Base-by-base conservation (phyloP, 2,113 vertebrate species). In the Pyxicephalus adspersus region DNA sequence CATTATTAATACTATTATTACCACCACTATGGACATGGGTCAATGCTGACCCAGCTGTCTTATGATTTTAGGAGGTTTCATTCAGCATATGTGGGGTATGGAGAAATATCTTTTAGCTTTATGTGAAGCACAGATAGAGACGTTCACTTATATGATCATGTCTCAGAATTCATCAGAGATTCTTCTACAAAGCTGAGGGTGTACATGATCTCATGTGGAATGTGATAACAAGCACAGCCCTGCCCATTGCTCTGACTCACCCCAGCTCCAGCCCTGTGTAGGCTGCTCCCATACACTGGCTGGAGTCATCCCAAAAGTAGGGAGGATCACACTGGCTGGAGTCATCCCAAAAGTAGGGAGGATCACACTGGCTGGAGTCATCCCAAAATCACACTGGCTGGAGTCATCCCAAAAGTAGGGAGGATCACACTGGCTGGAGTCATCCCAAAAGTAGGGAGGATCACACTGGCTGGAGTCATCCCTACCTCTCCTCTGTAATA, bases 321-420 rank as follows among this genome's bases (percentile, higher is more conserved):
- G 23, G 77, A 83, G 80, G 76, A 55, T 72, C 76, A 68, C 50
- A 29, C n/a, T n/a, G n/a, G n/a, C 18, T 52, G 19, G 19, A 70
- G 23, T 26, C 78, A 6, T 64, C 71, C 72, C 67, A 65, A 22
- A 28, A 8, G 57, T 38, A 34, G 74, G 23, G 77, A 83, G 80
- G 76, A 55, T 72, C 76, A 68, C 50, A 29, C n/a, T n/a, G n/a
- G n/a, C 18, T 52, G 19, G 19, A 70, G 23, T 26, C 78, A 6
- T 64, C 71, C 72, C 67, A n/a, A n/a, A n/a, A n/a, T n/a, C n/a
- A 19, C 50, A 38, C 9, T 61, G 45, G 55, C 3, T 45, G 65
- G 52, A 52, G 61, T 31, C 31, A 22, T n/a, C n/a, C n/a, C n/a
- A n/a, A n/a, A n/a, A n/a, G n/a, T n/a, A n/a, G n/a, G n/a, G n/a